Evolutionary conservation across 2,113 vertebrate genomes (phyloP), one percentile per base, ranked within the genome.

Genomic region (Dipodomys merriami): DNA sequence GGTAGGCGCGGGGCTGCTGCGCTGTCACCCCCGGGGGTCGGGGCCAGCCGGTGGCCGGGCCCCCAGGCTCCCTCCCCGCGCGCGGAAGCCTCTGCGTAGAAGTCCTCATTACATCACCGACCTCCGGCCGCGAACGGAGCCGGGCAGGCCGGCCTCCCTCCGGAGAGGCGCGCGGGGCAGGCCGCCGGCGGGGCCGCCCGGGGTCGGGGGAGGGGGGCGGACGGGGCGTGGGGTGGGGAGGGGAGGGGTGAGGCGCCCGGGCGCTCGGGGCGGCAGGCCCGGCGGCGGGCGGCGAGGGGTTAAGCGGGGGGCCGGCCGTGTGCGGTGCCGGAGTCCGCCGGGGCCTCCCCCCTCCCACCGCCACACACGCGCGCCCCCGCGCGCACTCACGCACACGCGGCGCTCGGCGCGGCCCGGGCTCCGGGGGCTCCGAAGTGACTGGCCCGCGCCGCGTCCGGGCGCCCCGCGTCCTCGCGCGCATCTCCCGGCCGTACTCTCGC

Each of bases 281-380:
- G 7, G 49, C 4, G 69, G 83, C 96, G 95, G 96, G 96, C 77
- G 96, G 49, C 81, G 89, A 98, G 98, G 98, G 98, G 98, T 98
- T 99, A 99, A 99, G 97, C 96, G 98, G 95, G 96, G 49, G 96
- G 49, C 49, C 49, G 49, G 98, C 97, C 97, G 97, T 96, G 98
- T 98, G 98, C 98, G 98, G 98, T 98, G 98, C 98, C 97, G 98
- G 98, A 98, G 99, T 98, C 98, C 98, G 98, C 99, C 98, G 96
- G 98, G 98, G 98, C 98, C 97, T 97, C 98, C 97, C 97, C 98
- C 98, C 98, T 97, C 98, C 97, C 98, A 96, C 96, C 95, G 85
- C 96, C 92, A 78, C 94, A 91, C 97, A 97, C 97, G 94, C 96
- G 95, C 96, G 89, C 83, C 95, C 97, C 96, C 97, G 97, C 95